Evolutionary conservation across 1,140 invertebrate species (phyloP), one percentile per base, ranked within the genome.

Genomic region (Bradysia coprophila): DNA sequence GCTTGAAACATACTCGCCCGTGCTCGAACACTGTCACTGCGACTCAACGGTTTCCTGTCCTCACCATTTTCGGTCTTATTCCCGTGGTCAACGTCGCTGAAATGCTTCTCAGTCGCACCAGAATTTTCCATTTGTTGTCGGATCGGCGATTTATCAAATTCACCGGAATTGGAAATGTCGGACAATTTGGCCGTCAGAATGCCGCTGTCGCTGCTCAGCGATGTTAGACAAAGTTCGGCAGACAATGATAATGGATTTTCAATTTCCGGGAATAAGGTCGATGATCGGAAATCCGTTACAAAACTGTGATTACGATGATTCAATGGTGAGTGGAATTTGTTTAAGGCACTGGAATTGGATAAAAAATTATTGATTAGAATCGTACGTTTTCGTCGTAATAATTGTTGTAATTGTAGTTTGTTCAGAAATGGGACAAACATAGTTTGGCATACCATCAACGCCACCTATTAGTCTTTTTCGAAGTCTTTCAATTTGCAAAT

Each of bases 1-100:
- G 73, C 67, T 49, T 71, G 68, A 61, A 72, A 75, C 65, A 75
- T 67, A 45, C 64, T 71, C 33, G 71, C 72, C 46, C 66, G 56
- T 16, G 69, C 71, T 3, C 69, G 67, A 8, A 75, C 72, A 44
- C 72, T 74, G 48, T 67, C 70, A 49, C 68, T 71, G 39, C 68
- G 69, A 23, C 63, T 59, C 34, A 75, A 51, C n/a, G 59, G 57
- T 59, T 4, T 38, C 13, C 56, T 55, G 4, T 33, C 28, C 48
- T 54, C 51, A 41, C 42, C 43, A 22, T 40, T 41, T 34, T 22
- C 13, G n/a, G n/a, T n/a, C n/a, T n/a, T n/a, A n/a, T n/a, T n/a
- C n/a, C n/a, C n/a, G n/a, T n/a, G n/a, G n/a, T n/a, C n/a, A n/a
- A n/a, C n/a, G 13, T 56, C 52, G 11, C 51, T 50, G 8, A 34